A percentile compares a stretch with the other conserved stretches of the same genome.
Evolutionary conservation across 2,797 vertebrate species (phyloP).

Genomic region (Eulemur coronatus): DNA sequence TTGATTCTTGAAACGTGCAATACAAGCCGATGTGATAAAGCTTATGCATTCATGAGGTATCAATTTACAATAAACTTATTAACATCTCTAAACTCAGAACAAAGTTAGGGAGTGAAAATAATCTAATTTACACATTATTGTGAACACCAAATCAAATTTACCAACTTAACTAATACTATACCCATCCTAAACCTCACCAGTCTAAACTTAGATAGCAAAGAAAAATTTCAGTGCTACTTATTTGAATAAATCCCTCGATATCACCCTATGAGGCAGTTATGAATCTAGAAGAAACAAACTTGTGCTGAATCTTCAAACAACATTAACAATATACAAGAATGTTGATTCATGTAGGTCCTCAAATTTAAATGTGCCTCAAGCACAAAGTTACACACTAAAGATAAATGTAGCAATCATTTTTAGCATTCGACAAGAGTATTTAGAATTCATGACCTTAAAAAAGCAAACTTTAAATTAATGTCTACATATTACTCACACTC

Average conservation of each 20-base stretch:
- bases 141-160: constrained; percentile 61
- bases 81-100: constrained; percentile 60
- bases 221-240: neutral
- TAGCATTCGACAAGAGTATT: constrained; percentile 2
- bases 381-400: constrained; percentile 35
- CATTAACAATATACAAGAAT: neutral
- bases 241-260: constrained; percentile 43
- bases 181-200: neutral
- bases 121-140: constrained; percentile 67
- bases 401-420: constrained; percentile 40
- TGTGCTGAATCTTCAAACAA: constrained; percentile 14
- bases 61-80: constrained; percentile 60
- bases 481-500: constrained; percentile 6
- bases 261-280: neutral
- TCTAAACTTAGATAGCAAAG: constrained; percentile 40
- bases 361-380: constrained; percentile 47
- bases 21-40: constrained; percentile 55
- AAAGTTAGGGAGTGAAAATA: constrained; percentile 61
- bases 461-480: constrained; percentile 22
- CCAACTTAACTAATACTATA: constrained; percentile 39
- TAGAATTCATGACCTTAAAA: constrained; percentile 58
- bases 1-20: constrained; percentile 31
- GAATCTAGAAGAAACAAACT: constrained; percentile 19
- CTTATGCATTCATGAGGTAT: constrained; percentile 19
- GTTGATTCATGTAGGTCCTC: constrained; percentile 26